Base-by-base conservation (phyloP, 2,797 vertebrate genomes). In the Microchirus variegatus region DNA sequence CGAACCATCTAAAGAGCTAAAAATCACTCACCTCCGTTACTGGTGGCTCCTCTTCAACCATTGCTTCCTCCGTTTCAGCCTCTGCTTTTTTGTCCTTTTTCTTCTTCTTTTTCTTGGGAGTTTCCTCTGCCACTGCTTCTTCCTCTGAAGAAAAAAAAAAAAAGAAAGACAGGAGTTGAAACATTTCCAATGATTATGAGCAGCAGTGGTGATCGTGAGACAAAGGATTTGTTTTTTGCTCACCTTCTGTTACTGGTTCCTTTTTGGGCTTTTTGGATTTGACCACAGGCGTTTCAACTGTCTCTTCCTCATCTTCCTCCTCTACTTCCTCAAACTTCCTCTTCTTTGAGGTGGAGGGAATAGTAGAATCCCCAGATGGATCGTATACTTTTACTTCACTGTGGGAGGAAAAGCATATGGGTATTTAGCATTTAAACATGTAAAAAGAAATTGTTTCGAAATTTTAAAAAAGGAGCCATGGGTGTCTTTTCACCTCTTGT, bases 321-420 rank as follows among this genome's bases (percentile, higher is more conserved):
- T 93, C 93, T 4, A 94, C 87, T 64, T 96, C 93, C 70, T 96
- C 94, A 60, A 96, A 92, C 87, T 97, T 99, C 75, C 97, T 96
- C 85, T 99, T 99, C 81, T 94, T 98, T 40, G 96, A 93, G 22
- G 86, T 93, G n/a, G 94, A 82, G 26, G 97, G 96, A 60, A 99
- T 93, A 0, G 96, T 99, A 0, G 96, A 96, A 61, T 99, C 98
- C 1, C 94, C 95, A 10, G 97, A 98, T 0, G 97, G 96, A 77
- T 99, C 97, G 0, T 97, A 99, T 1, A 95, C 73, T 84, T 91
- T 96, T 53, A 99, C 85, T 74, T 98, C 96, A 10, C 98, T 99
- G 85, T 45, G 83, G 78, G 10, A 36, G 14, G 18, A 46, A 22
- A 35, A 35, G 53, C 16, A 31, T 0, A 1, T 0, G 0, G 0